A percentile compares a stretch with the other conserved stretches of the same genome.
phyloP scores from a whole-genome alignment of 2,797 vertebrate genomes.

The Liparis tanakae region DNA sequence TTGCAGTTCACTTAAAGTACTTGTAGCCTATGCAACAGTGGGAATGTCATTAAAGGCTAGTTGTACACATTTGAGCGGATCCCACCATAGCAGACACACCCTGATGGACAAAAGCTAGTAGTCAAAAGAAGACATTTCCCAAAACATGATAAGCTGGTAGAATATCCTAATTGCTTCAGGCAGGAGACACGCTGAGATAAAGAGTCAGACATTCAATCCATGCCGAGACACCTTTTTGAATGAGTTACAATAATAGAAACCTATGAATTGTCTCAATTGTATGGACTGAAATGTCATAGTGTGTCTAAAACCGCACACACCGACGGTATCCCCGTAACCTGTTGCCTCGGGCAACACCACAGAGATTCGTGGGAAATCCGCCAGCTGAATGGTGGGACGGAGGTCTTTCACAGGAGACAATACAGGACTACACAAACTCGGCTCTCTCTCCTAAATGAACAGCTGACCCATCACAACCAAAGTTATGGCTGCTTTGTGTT shows the following conservation, averaged over 20 bases:
- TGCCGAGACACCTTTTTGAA: constrained; percentile 54
- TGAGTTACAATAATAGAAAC: constrained; percentile 30
- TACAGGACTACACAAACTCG: constrained; percentile 79
- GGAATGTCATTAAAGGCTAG: constrained; percentile 17
- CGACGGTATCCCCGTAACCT: constrained; percentile 56
- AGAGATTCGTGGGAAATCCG: constrained; percentile 76
- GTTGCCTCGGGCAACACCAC: constrained; percentile 70
- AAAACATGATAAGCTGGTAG: constrained; percentile 60
- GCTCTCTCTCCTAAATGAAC: constrained; percentile 74
- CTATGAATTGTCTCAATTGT: constrained; percentile 38
- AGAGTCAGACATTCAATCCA: constrained; percentile 37
- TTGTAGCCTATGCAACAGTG: constrained; percentile 11
- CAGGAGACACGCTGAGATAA: constrained; percentile 46
- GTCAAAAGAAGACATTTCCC: constrained; percentile 50
- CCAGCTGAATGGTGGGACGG: constrained; percentile 66
- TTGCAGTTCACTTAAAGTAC: constrained; percentile 6
- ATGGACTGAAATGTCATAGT: constrained; percentile 49
- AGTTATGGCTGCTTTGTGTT: constrained; percentile 58
- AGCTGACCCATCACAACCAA: constrained; percentile 69
- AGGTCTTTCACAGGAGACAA: constrained; percentile 78
- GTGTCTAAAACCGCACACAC: constrained; percentile 37
- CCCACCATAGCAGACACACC: constrained; percentile 56
- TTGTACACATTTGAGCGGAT: constrained; percentile 28
- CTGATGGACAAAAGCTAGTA: constrained; percentile 54
- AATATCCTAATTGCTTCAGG: constrained; percentile 59